Base-by-base conservation (phyloP, 2,888 invertebrate genomes). In the Lottia scabra region DNA sequence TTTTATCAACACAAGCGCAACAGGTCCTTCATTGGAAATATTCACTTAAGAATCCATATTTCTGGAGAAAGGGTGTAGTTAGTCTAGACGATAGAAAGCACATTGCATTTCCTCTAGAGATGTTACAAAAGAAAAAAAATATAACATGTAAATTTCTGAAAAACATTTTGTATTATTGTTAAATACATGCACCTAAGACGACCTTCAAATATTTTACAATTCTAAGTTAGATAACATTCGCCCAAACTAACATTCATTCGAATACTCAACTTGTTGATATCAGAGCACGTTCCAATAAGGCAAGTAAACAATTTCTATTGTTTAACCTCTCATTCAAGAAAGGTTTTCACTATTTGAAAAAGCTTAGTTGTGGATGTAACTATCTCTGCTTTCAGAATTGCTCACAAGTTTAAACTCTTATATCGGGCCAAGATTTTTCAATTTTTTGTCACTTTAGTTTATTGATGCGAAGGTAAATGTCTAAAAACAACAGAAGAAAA, bases 211-310 rank as follows among this genome's bases (percentile, higher is more conserved):
- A 38, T 38, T 38, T 38, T 38, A 38, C 38, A 38, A 38, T 38
- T 38, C 38, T 8, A 38, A 38, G 38, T 56, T 19, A 56, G 19
- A 56, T 56, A 56, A 56, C 56, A 23, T 56, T 56, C 23, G 56
- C 56, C 56, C 56, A 56, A 56, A 56, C 56, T 56, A 23, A 56
- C 19, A 56, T 56, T 23, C 19, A 56, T 10, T 23, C 12, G 56
- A 19, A 56, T 56, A 56, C 56, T 23, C 23, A 23, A 23, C 23
- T 56, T 56, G 56, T 56, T 56, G 56, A 56, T 56, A 19, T 56
- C 19, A 23, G 23, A 56, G 56, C 56, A 56, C 56, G 56, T 56
- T 56, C 56, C 56, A 56, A 56, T 56, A 56, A 56, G 56, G 56
- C 56, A 23, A 56, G 56, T 23, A 56, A 56, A 56, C 56, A 56